These are phyloP conservation scores for Epistrophe grossulariae DNA, from an alignment of 2,888 invertebrate species.

Conservation along the genomic window DNA sequence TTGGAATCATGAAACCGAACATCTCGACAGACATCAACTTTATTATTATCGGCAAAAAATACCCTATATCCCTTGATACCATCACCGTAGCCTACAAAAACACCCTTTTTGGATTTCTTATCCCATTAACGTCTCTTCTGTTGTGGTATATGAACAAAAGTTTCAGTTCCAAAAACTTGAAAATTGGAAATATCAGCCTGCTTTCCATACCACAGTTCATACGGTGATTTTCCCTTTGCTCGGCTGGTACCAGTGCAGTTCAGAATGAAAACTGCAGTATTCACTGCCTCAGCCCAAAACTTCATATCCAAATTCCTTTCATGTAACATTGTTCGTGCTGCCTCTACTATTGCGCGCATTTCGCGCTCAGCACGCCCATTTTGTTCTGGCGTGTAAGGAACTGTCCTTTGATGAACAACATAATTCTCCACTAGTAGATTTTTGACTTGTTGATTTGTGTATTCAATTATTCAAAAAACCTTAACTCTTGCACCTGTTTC, in stretches of 20 bases:
- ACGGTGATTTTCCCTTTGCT: constrained; percentile 77
- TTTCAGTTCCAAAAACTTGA: constrained; percentile 80
- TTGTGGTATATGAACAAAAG: constrained; percentile 77
- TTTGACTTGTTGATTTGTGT: constrained; percentile 74
- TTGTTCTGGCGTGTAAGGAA: constrained; percentile 80
- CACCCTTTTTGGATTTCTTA: constrained; percentile 76
- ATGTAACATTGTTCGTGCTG: constrained; percentile 77
- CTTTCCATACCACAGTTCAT: background rate
- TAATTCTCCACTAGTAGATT: constrained; percentile 76
- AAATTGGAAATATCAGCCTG: constrained; percentile 45
- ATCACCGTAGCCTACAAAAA: constrained; percentile 78
- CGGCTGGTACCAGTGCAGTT: constrained; percentile 78
- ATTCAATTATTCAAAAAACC: constrained; percentile 78
- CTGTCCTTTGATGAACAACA: constrained; percentile 77
- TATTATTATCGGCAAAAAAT: constrained; percentile 53
- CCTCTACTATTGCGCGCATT: constrained; percentile 78
- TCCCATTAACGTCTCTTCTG: constrained; percentile 79
- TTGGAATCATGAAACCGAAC: constrained; percentile 39
- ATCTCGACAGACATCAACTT: constrained; percentile 58
- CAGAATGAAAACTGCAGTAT: constrained; percentile 79
- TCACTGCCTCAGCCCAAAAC: constrained; percentile 82
- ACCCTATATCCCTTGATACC: constrained; percentile 64
- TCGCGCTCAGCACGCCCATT: constrained; percentile 80
- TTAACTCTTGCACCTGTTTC: constrained; percentile 75
- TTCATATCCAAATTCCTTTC: constrained; percentile 74